phyloP scores from a whole-genome alignment of 2,888 invertebrate genomes.

The Cetonia aurata region DNA sequence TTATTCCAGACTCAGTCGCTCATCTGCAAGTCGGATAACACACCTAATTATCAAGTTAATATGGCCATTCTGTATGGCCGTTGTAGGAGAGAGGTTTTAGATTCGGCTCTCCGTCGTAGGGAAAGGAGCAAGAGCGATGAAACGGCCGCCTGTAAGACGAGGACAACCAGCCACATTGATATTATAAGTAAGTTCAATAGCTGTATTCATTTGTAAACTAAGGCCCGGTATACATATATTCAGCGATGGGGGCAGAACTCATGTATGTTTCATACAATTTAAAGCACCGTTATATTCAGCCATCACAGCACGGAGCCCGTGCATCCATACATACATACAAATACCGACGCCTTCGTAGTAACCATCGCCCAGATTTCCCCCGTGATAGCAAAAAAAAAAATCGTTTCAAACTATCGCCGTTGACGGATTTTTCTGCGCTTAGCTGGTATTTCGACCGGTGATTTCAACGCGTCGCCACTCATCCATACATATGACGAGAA shows the following conservation, averaged over 20 bases:
- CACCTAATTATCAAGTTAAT: conserved; percentile 93
- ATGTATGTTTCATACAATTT: conserved; percentile 74
- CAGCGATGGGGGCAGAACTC: conserved; percentile 67
- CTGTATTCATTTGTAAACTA: conserved; percentile 80
- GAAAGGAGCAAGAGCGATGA: conserved; percentile 61
- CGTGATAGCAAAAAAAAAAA: conserved; percentile 17
- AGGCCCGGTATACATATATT: conserved; percentile 65
- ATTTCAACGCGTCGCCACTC: conserved; percentile 54
- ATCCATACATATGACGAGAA: conserved; percentile 13
- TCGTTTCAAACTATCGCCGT: conserved; percentile 15
- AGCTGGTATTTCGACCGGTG: conserved; percentile 47
- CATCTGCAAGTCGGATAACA: conserved; percentile 92
- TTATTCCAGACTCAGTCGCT: conserved; percentile 79
- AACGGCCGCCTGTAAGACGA: conserved; percentile 57
- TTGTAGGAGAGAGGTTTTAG: conserved; percentile 68
- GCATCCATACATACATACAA: conserved; percentile 14
- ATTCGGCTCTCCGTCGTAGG: conserved; percentile 66
- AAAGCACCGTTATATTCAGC: conserved; percentile 62
- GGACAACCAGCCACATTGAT: conserved; percentile 72
- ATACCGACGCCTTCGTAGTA: conserved; percentile 49
- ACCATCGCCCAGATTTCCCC: conserved; percentile 16
- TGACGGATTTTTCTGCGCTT: conserved; percentile 1
- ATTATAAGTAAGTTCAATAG: conserved; percentile 80
- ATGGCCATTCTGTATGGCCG: conserved; percentile 81
- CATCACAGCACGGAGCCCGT: conserved; percentile 27